These are phyloP conservation scores for Tenthredo distinguenda DNA, from an alignment of 2,888 invertebrate species.

Conservation along the genomic window DNA sequence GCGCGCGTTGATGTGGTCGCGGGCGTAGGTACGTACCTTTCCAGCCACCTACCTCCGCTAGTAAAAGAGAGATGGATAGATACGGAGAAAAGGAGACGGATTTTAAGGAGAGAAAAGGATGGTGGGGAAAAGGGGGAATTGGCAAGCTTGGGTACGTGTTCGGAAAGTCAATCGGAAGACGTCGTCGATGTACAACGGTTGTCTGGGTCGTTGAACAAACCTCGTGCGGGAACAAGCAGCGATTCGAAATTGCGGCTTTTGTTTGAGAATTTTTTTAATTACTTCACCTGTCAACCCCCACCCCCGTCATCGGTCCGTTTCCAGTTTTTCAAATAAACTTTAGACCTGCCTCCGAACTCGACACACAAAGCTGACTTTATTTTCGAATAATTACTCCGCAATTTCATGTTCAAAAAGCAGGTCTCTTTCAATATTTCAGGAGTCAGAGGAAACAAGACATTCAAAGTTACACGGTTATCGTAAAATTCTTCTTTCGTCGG, in stretches of 20 bases:
- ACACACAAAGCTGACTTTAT: neutral
- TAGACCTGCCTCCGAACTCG: neutral
- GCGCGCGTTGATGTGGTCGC: slow-evolving; percentile 41
- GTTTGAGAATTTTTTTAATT: slow-evolving; percentile 32
- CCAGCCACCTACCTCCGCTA: neutral
- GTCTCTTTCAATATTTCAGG: neutral
- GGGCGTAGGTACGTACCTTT: slow-evolving; percentile 1
- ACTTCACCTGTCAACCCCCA: neutral
- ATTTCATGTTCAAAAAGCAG: neutral
- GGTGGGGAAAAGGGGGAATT: neutral
- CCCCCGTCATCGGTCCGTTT: neutral
- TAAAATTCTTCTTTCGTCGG: neutral
- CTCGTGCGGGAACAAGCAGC: neutral
- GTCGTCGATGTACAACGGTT: slow-evolving; percentile 61
- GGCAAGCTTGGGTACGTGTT: slow-evolving; percentile 64
- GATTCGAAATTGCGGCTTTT: slow-evolving; percentile 22
- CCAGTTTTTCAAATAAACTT: neutral
- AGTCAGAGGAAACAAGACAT: too few species aligned
- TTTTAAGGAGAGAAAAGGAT: neutral
- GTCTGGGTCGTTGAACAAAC: slow-evolving; percentile 56
- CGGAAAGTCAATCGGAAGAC: slow-evolving; percentile 66
- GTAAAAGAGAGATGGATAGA: slow-evolving; percentile 18
- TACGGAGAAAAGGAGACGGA: neutral
- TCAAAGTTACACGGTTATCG: too few species aligned
- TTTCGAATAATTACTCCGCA: neutral